These are phyloP conservation scores for Pasiphila rectangulata DNA, from an alignment of 2,888 invertebrate genomes.

Conservation along the genomic window DNA sequence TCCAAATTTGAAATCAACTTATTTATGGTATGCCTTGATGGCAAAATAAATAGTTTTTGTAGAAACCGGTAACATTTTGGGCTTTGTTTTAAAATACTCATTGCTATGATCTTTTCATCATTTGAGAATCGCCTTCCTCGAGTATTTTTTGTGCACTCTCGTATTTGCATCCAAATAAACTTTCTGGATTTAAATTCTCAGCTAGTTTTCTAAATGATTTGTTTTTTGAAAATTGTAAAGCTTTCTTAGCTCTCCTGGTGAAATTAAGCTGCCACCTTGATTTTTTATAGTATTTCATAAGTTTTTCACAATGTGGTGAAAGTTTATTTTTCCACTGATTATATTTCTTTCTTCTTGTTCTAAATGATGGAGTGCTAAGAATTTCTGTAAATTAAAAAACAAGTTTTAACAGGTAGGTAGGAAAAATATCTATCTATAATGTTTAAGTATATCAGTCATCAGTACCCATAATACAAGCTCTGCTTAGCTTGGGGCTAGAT, in stretches of 20 bases:
- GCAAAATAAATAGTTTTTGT: constrained; percentile 6
- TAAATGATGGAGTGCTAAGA: too few relatives aligned
- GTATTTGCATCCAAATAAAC: neutral
- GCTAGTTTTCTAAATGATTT: neutral
- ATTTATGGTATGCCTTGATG: neutral
- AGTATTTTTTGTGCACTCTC: neutral
- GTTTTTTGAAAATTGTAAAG: neutral
- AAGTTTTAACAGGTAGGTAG: too few relatives aligned
- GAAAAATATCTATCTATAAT: too few relatives aligned
- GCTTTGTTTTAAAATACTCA: constrained; percentile 14
- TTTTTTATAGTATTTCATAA: neutral
- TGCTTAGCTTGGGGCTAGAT: too few relatives aligned
- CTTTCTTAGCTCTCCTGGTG: neutral
- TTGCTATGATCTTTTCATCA: constrained; percentile 11
- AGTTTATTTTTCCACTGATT: too few relatives aligned
- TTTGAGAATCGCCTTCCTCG: neutral
- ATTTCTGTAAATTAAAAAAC: too few relatives aligned
- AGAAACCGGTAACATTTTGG: constrained; percentile 11
- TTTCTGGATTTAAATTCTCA: neutral
- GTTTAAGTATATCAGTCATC: too few relatives aligned
- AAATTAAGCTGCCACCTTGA: too few relatives aligned
- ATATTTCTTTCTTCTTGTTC: too few relatives aligned
- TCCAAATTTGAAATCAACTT: neutral
- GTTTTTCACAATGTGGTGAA: neutral
- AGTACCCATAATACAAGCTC: too few relatives aligned